Evolutionary conservation across 1,140 invertebrate genomes (phyloP).

Genomic region (Nixonia krombeini): DNA sequence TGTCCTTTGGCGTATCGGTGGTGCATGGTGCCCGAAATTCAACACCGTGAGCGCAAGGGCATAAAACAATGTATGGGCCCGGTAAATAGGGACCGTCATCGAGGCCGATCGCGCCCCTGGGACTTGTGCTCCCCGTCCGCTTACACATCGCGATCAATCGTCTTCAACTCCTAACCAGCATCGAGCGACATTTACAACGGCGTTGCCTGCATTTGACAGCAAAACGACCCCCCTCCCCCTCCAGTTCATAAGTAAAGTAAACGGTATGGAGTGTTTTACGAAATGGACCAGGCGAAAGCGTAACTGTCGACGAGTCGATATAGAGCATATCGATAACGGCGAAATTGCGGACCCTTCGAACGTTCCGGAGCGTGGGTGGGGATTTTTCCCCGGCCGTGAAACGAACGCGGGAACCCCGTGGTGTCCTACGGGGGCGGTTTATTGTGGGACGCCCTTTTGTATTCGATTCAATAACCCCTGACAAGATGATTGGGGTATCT

Average conservation of each 20-base stretch:
- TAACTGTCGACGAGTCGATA: no score
- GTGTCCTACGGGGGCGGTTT: conserved; percentile 65
- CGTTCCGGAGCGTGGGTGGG: conserved; percentile 24
- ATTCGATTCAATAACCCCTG: conserved; percentile 63
- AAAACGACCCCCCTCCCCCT: no score
- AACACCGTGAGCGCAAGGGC: conserved; percentile 46
- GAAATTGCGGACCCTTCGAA: no score
- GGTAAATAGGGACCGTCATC: conserved; percentile 25
- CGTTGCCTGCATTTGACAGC: not conserved
- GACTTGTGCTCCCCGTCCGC: no score
- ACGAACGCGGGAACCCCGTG: conserved; percentile 29
- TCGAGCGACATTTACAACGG: no score
- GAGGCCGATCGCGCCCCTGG: not conserved
- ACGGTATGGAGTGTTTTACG: no score
- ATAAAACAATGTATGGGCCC: conserved; percentile 58
- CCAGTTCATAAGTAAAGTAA: no score
- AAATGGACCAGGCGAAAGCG: no score
- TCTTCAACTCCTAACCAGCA: no score
- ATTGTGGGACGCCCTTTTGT: conserved; percentile 66
- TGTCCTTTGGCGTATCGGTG: conserved; percentile 45
- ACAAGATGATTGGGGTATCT: conserved; percentile 68
- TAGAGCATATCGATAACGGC: no score
- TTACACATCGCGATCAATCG: no score
- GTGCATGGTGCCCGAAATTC: conserved; percentile 48
- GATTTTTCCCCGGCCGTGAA: conserved; percentile 28